Evolutionary conservation across 1,140 invertebrate species (phyloP).

Genomic region (Apis laboriosa): DNA sequence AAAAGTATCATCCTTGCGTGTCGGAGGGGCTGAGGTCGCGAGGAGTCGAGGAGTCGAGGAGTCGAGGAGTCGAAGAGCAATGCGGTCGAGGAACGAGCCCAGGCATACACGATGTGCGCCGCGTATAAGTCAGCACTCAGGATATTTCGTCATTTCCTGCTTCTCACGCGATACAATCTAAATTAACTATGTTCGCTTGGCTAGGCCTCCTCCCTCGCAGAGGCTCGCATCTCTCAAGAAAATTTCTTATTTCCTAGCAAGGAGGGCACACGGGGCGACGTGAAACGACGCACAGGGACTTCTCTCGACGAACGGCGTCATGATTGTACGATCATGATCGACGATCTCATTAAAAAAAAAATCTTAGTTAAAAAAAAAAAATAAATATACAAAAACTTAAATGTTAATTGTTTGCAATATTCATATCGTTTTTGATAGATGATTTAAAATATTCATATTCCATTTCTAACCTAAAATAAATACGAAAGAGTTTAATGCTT

Average conservation of each 20-base stretch:
- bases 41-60: conserved; percentile 48
- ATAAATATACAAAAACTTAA: not conserved
- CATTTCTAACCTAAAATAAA: too few species aligned
- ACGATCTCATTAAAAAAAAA: not conserved
- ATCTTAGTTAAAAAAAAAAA: not conserved
- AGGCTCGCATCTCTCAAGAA: conserved; percentile 74
- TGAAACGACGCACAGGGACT: conserved; percentile 39
- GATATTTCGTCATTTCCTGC: conserved; percentile 82
- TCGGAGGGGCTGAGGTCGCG: conserved; percentile 72
- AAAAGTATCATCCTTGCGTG: conserved; percentile 63
- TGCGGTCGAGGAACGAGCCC: conserved; percentile 65
- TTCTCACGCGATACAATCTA: conserved; percentile 82
- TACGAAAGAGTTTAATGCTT: too few species aligned
- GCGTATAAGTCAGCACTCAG: conserved; percentile 80
- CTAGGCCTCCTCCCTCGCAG: conserved; percentile 76
- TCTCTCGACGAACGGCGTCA: conserved; percentile 14
- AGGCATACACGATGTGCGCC: conserved; percentile 57
- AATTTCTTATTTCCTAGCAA: conserved; percentile 79
- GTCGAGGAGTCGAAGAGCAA: conserved; percentile 62
- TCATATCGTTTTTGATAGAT: too few species aligned
- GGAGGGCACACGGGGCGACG: conserved; percentile 61
- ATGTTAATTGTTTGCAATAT: too few species aligned
- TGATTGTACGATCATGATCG: not conserved
- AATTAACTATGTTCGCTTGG: conserved; percentile 82
- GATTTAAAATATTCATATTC: too few species aligned